Base-by-base conservation (phyloP, 2,888 invertebrate genomes). In the Phorcus lineatus region DNA sequence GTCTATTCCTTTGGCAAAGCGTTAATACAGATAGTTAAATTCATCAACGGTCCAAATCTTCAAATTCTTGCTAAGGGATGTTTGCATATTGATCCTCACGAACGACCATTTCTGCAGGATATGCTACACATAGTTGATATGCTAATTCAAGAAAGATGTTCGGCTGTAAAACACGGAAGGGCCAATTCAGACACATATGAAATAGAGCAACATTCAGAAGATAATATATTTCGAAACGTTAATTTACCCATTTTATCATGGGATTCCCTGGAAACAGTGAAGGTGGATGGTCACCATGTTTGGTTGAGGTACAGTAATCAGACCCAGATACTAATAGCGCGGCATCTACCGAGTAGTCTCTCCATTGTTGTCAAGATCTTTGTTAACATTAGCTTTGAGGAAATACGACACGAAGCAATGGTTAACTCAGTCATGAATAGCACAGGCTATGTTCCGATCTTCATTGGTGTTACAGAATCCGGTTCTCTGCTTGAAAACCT, bases 261-360 rank as follows among this genome's bases (percentile, higher is more conserved):
- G 70, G 70, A 70, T 31, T 70, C 31, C 19, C n/a, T 70, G 16
- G 17, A 70, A 19, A 31, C 36, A 31, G 16, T 70, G n/a, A 40
- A 11, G n/a, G 19, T 36, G n/a, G 19, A 70, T 11, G 40, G 40
- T 6, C 19, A 70, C 11, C 9, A n/a, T 28, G 31, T 70, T 40
- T 70, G 70, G 70, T 40, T 70, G 36, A 70, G 70, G 36, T 17
- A 70, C 70, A 70, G 70, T 7, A 36, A 36, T 19, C 31, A 70
- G 36, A 70, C 70, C 19, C 31, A 70, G 19, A 70, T 70, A 70
- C 31, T 36, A 2, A 17, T 70, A 40, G 70, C 40, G 2, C 16
- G 36, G 3, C 19, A 70, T 70, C 11, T 11, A 31, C 36, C 31
- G 0, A 0, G 4, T 19, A 31, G 36, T 11, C 4, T 31, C 4